Evolutionary conservation across 2,888 invertebrate genomes (phyloP), one percentile per base, ranked within the genome.

Genomic region (Melolontha melolontha): DNA sequence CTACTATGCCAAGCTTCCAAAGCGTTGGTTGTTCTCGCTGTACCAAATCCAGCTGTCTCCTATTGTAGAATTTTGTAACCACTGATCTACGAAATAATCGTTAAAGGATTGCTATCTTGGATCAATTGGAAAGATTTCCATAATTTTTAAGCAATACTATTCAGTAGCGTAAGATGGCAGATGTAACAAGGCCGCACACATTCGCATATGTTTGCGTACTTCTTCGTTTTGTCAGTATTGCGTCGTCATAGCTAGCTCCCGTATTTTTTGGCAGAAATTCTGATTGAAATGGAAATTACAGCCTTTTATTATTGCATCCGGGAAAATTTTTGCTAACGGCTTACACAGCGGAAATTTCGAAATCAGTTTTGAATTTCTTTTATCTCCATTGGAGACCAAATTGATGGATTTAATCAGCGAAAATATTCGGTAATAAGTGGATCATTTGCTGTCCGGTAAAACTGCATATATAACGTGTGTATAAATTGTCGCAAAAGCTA

Each of bases 51-150:
- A 66, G 11, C 34, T 57, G 10, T 49, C 22, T 27, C 27, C 22
- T 10, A 40, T 47, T 14, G 14, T 34, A n/a, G 17, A 14, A 50
- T 57, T 50, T 29, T 49, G 11, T 11, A 57, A 17, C 50, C 66
- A 57, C 41, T 55, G 16, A 22, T 49, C 49, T 39, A 66, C 57
- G 39, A 66, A 57, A 27, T 66, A 57, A 40, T 49, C 66, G 41
- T 66, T 57, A 27, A 66, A 66, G 27, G 14, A 8, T 17, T 17
- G 2, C 4, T 44, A 16, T 40, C 12, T 27, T 34, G 14, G 17
- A 22, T 51, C 41, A 22, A 11, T 51, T 39, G 51, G 51, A 12
- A 39, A 39, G 12, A 42, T 8, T 41, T 64, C 41, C 64, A 51
- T 51, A 51, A 64, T n/a, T 64, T 39, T 22, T 17, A 29, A 50